Percentiles rank a stretch among this genome's conserved stretches.
These are phyloP conservation scores for Eumeta japonica DNA, from an alignment of 1,140 invertebrate genomes.

Conservation along the genomic window DNA sequence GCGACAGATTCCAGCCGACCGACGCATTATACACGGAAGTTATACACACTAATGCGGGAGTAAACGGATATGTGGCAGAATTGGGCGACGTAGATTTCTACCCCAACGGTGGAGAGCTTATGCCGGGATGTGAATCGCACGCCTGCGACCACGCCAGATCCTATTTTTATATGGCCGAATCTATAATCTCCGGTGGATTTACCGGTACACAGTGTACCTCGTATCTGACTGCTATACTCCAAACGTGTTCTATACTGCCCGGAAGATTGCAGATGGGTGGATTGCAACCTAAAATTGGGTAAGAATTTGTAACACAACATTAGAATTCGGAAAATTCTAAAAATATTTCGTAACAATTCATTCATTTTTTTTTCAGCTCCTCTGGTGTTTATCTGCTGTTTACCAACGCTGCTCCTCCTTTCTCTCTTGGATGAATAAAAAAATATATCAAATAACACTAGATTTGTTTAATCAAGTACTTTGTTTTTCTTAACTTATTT, in stretches of 20 bases:
- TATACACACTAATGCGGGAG: conserved; percentile 63
- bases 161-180: conserved; percentile 33
- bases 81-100: conserved; percentile 68
- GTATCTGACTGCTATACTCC: conserved; percentile 22
- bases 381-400: conserved; percentile 42
- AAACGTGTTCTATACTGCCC: conserved; percentile 17
- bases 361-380: conserved; percentile 17
- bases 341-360: too few relatives aligned
- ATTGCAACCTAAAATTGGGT: conserved; percentile 28
- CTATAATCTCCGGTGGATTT: conserved; percentile 26
- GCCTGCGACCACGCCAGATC: conserved; percentile 29
- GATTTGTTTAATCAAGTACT: too few relatives aligned
- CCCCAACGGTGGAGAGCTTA: conserved; percentile 63
- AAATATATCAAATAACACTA: conserved; percentile 5
- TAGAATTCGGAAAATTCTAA: too few relatives aligned
- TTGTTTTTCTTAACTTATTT: too few relatives aligned
- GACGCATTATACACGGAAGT: conserved; percentile 63
- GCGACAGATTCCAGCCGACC: conserved; percentile 51
- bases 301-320: conserved; percentile 10
- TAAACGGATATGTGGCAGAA: conserved; percentile 41
- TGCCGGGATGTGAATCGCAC: conserved; percentile 64
- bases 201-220: conserved; percentile 27
- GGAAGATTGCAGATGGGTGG: conserved; percentile 28
- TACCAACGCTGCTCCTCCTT: conserved; percentile 41
- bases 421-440: conserved; percentile 20